A percentile compares a stretch with the other conserved stretches of the same genome.
Conservation (phyloP, 2,797 vertebrate species). For the Argya squamiceps region DNA sequence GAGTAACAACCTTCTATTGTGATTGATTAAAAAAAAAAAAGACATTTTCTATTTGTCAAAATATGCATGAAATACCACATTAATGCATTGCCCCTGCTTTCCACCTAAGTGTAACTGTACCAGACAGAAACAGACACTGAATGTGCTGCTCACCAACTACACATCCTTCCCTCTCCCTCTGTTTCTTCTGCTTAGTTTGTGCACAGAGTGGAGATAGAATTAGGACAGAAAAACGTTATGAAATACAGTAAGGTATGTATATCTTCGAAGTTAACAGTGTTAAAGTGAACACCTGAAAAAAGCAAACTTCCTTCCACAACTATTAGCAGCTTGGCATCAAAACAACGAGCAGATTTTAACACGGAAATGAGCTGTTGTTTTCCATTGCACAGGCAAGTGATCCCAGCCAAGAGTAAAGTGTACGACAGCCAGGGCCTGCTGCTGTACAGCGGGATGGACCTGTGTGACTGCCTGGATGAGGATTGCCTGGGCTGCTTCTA, state of each 20-base stretch:
- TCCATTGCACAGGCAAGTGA: slow-evolving; percentile 77
- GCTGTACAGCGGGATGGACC: slow-evolving; percentile 88
- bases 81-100: background rate
- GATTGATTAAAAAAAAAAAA: background rate
- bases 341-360: background rate
- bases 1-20: background rate
- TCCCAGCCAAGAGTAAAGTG: slow-evolving; percentile 89
- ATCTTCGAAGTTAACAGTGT: background rate
- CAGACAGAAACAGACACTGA: background rate
- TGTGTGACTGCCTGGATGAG: slow-evolving; percentile 94
- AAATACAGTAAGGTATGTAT: accelerated
- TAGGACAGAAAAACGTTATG: background rate
- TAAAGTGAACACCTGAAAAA: background rate
- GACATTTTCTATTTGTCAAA: background rate
- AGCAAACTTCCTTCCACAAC: background rate
- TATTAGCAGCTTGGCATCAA: background rate
- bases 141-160: background rate
- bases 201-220: background rate
- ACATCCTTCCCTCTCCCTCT: background rate
- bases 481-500: slow-evolving; percentile 98
- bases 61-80: background rate
- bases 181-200: background rate
- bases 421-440: slow-evolving; percentile 91
- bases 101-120: background rate
- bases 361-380: background rate